Conservation (phyloP, 2,888 invertebrate species). For the Plebejus anna region DNA sequence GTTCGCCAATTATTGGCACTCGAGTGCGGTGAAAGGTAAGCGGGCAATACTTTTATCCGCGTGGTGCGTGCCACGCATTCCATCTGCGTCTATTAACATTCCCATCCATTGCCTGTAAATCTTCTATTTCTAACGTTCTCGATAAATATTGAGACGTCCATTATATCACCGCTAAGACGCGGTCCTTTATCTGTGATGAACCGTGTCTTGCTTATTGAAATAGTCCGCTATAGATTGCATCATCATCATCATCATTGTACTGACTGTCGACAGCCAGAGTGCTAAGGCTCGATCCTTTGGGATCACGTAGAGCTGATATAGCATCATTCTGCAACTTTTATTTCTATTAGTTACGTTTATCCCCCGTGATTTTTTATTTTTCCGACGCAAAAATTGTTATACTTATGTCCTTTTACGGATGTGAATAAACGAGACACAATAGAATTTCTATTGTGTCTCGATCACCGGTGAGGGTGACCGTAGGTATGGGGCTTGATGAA, state of each 20-base stretch:
- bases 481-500: no score
- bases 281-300: no score
- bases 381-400: no score
- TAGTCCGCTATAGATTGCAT: background rate
- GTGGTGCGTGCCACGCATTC: conserved; percentile 15
- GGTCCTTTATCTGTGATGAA: conserved; percentile 13
- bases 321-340: no score
- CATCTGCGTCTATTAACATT: conserved; percentile 21
- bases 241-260: background rate
- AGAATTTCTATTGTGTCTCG: no score
- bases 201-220: conserved; percentile 17
- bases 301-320: no score
- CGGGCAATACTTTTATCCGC: conserved; percentile 25
- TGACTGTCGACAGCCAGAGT: no score
- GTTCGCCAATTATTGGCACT: conserved; percentile 21
- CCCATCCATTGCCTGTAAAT: background rate
- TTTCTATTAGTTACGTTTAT: no score
- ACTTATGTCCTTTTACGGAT: no score
- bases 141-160: conserved; percentile 20
- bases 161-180: conserved; percentile 21
- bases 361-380: no score
- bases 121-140: conserved; percentile 16
- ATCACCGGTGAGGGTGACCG: no score
- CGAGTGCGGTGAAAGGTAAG: conserved; percentile 17
- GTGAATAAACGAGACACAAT: no score